Conservation (phyloP, 2,113 vertebrate species). For the Lycaon pictus region DNA sequence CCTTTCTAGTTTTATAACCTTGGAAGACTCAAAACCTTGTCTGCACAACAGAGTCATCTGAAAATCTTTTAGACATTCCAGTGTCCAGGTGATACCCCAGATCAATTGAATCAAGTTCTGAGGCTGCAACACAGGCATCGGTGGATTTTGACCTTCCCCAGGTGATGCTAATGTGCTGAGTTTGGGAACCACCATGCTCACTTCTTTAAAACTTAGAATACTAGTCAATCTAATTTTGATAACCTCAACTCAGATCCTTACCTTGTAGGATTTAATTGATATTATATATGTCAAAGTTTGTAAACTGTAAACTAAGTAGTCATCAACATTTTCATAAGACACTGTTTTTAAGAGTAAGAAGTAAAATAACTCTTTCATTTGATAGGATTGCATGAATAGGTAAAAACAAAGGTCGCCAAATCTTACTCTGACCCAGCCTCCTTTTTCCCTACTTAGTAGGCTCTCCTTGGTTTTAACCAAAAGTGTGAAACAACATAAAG, state of each 20-base stretch:
- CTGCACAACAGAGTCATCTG: not conserved
- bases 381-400: not conserved
- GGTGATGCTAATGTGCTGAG: not conserved
- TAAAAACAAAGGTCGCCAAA: not conserved
- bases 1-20: not conserved
- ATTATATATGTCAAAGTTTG: not conserved
- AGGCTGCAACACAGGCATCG: not conserved
- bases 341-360: not conserved
- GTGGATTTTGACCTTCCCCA: not conserved
- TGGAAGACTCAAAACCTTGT: not conserved
- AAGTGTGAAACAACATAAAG: not conserved
- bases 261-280: not conserved
- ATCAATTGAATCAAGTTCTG: not conserved
- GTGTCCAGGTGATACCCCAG: not conserved
- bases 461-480: not conserved
- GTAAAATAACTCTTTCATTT: not conserved
- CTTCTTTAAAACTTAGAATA: not conserved
- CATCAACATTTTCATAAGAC: not conserved
- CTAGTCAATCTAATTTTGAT: not conserved
- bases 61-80: not conserved
- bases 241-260: not conserved
- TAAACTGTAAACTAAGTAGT: not conserved
- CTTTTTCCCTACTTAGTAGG: not conserved
- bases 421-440: not conserved
- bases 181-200: not conserved